These are phyloP conservation scores for Nerophis ophidion DNA, from an alignment of 2,113 vertebrate genomes.

Conservation along the genomic window DNA sequence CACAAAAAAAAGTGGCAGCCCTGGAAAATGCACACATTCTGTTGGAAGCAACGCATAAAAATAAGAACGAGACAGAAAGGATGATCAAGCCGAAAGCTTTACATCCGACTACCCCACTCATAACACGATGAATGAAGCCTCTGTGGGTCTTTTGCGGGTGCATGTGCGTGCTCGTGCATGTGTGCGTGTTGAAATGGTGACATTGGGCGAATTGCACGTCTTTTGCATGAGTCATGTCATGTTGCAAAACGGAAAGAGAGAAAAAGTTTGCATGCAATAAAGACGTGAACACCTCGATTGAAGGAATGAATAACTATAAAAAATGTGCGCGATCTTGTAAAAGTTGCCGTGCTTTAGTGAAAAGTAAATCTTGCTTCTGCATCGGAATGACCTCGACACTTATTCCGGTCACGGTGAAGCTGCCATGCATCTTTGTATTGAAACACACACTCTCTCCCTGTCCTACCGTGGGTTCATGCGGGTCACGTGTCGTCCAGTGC, in stretches of 20 bases:
- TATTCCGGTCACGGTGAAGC: slow-evolving; percentile 64
- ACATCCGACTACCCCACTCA: not conserved
- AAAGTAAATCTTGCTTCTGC: not conserved
- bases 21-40: too few relatives aligned
- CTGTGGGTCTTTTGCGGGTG: slow-evolving; percentile 22
- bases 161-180: slow-evolving; percentile 1
- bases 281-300: not conserved
- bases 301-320: too few relatives aligned
- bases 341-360: not conserved
- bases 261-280: slow-evolving; percentile 44
- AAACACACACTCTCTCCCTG: not conserved
- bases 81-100: slow-evolving; percentile 4
- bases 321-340: not conserved
- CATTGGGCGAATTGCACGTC: slow-evolving; percentile 40
- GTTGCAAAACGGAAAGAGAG: slow-evolving; percentile 52
- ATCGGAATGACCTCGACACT: slow-evolving; percentile 22
- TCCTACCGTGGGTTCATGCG: slow-evolving; percentile 40
- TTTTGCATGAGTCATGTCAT: slow-evolving; percentile 58
- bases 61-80: not conserved
- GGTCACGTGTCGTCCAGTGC: slow-evolving; percentile 11
- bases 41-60: too few relatives aligned
- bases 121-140: slow-evolving; percentile 51
- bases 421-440: slow-evolving; percentile 45
- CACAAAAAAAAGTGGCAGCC: too few relatives aligned
- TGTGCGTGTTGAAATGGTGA: slow-evolving; percentile 22